Evolutionary conservation across 1,140 invertebrate species (phyloP).

Genomic region (Drosophila truncata): DNA sequence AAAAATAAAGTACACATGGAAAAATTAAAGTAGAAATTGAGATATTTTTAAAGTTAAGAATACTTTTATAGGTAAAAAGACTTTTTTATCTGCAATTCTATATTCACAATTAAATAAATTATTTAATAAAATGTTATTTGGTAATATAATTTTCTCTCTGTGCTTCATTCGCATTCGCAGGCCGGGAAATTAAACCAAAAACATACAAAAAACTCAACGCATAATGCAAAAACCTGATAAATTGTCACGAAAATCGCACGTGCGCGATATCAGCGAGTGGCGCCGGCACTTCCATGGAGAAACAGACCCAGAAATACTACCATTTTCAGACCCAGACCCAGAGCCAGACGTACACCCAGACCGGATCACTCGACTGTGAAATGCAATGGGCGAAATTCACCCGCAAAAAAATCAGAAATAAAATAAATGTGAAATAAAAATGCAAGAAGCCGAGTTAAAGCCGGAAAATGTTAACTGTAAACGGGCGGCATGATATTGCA

Average conservation of each 20-base stretch:
- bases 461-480: conserved; percentile 38
- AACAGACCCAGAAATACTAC: conserved; percentile 30
- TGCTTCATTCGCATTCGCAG: neutral
- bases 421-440: conserved; percentile 21
- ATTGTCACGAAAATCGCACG: conserved; percentile 80
- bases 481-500: conserved; percentile 51
- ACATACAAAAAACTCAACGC: conserved; percentile 11
- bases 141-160: neutral
- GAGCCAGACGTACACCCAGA: conserved; percentile 39
- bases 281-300: conserved; percentile 40
- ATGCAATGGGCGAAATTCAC: conserved; percentile 61
- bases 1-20: conserved; percentile 23
- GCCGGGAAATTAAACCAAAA: conserved; percentile 15
- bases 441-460: conserved; percentile 38
- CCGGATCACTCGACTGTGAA: conserved; percentile 77
- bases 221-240: conserved; percentile 61
- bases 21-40: neutral
- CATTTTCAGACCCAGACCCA: conserved; percentile 37
- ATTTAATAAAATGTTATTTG: no score
- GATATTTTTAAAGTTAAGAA: neutral
- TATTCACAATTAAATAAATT: neutral
- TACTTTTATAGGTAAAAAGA: no score
- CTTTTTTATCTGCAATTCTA: neutral
- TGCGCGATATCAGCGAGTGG: conserved; percentile 65
- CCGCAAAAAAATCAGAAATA: conserved; percentile 15